phyloP scores from a whole-genome alignment of 2,888 invertebrate species.

The Panzeria rudis region DNA sequence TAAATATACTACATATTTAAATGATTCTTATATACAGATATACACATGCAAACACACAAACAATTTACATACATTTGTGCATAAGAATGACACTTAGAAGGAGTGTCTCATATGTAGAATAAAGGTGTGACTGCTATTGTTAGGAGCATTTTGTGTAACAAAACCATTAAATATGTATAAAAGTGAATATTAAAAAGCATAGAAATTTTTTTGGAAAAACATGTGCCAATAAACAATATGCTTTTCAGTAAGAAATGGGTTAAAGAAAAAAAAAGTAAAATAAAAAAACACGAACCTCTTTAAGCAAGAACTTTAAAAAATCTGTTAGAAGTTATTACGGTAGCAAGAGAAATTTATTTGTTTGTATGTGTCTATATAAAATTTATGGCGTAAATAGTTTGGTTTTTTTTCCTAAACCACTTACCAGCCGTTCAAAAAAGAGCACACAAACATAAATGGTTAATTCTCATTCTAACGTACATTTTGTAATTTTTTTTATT shows the following conservation, averaged over 20 bases:
- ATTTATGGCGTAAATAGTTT: conserved; percentile 45
- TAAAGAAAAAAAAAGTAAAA: conserved; percentile 44
- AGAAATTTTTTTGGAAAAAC: conserved; percentile 24
- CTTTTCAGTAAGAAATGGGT: conserved; percentile 39
- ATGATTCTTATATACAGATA: background rate
- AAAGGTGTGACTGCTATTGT: conserved; percentile 60
- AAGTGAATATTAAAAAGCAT: background rate
- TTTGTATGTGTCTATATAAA: background rate
- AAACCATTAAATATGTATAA: conserved; percentile 44
- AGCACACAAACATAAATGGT: background rate
- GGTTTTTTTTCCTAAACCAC: conserved; percentile 26
- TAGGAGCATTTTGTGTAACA: conserved; percentile 53
- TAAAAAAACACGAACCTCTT: background rate
- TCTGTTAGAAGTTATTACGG: background rate
- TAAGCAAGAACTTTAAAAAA: background rate
- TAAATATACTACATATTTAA: conserved; percentile 4
- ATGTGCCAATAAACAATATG: conserved; percentile 42
- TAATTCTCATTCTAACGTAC: too few species aligned
- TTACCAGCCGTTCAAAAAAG: background rate
- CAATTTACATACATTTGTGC: conserved; percentile 8
- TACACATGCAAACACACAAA: background rate
- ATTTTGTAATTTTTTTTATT: too few species aligned
- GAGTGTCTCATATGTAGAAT: conserved; percentile 56
- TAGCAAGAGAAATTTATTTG: background rate
- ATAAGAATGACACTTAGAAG: conserved; percentile 49